Base-by-base conservation (phyloP, 2,888 invertebrate genomes). In the Brachypalpus laphriformis region DNA sequence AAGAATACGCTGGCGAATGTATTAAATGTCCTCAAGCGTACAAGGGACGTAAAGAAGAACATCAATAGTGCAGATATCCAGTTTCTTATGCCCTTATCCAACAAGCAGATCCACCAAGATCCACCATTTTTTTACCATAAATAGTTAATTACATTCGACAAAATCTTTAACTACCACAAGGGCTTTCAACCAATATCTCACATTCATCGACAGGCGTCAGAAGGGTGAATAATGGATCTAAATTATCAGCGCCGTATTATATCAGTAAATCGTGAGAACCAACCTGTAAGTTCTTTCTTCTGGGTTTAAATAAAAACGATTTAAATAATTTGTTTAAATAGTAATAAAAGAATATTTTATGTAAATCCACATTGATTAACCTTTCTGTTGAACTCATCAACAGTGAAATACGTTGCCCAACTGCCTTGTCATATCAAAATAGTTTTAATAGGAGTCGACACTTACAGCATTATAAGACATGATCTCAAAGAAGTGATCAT, bases 301-400 rank as follows among this genome's bases (percentile, higher is more conserved):
- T 40, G 4, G 14, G n/a, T 40, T 40, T 40, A 40, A 14, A 40
- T 11, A 40, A 40, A 40, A 20, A 49, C 3, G 25, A 47, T 20
- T 47, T 47, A 47, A 47, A 47, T 47, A 49, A 25, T 25, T 49
- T 8, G 9, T 49, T 20, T 11, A 49, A 49, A 49, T 8, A 49
- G 25, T 25, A 25, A 20, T 49, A 49, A 20, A 22, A n/a, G 49
- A 49, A 49, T 49, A 49, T 49, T 22, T 49, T 49, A 49, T 49
- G 49, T 25, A 49, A 49, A 49, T 49, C n/a, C n/a, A 22, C 5
- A 40, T 3, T 20, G 18, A 49, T 49, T 49, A 49, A 49, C 49
- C 49, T 49, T 49, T 49, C n/a, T 4, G 25, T 49, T 49, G 49
- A 49, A 22, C 49, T 49, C 49, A 49, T 49, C 22, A 22, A 49